phyloP scores from a whole-genome alignment of 1,140 invertebrate genomes.

The Helicoverpa armigera region DNA sequence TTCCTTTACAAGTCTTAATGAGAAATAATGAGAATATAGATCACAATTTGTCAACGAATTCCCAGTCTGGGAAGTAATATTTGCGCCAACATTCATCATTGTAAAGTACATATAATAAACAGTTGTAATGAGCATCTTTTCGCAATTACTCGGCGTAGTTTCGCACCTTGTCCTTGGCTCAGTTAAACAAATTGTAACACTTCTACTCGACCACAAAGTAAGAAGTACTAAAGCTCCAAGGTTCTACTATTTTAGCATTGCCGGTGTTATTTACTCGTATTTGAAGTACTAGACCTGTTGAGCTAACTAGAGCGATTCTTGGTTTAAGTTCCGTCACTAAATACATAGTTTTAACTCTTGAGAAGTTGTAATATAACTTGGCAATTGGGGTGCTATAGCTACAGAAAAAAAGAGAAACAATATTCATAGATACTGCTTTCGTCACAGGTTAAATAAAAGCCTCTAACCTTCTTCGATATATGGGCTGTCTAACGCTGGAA shows the following conservation, averaged over 20 bases:
- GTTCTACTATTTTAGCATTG: conserved; percentile 14
- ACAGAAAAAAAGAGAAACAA: no score
- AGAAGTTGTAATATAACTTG: no score
- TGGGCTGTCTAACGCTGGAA: no score
- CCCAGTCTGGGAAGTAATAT: conserved; percentile 6
- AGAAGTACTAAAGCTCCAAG: conserved; percentile 10
- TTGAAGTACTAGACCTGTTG: not conserved
- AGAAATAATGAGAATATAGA: not conserved
- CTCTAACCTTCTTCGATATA: no score
- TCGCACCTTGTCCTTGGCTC: not conserved
- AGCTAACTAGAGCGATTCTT: not conserved
- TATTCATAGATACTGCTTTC: no score
- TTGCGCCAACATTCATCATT: not conserved
- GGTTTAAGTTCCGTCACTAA: no score
- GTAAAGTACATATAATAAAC: not conserved
- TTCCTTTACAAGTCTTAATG: not conserved
- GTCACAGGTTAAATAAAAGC: no score
- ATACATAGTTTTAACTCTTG: no score
- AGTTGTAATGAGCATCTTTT: conserved; percentile 1
- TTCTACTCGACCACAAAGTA: conserved; percentile 17
- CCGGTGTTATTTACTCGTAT: not conserved
- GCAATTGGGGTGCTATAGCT: no score
- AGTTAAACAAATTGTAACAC: conserved; percentile 24
- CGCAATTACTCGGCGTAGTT: conserved; percentile 6
- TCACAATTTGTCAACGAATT: not conserved